Evolutionary conservation across 2,888 invertebrate species (phyloP), one percentile per base, ranked within the genome.

Genomic region (Alentia gelatinosa): DNA sequence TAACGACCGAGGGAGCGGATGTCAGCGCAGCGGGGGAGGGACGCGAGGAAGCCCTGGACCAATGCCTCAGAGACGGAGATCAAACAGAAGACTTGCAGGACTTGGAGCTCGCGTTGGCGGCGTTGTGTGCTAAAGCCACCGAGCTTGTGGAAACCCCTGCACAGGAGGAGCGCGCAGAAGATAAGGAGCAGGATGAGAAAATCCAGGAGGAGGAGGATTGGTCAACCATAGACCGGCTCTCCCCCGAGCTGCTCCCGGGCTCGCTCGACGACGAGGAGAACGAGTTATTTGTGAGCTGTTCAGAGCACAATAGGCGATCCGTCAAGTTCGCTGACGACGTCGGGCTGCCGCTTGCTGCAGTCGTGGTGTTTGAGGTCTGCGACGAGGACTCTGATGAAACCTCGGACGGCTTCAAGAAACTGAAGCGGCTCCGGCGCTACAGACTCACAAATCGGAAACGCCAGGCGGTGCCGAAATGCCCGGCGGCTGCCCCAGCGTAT

Each of bases 271-370:
- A 19, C 47, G 7, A 19, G 9, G 47, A 47, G 9, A 19, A 47
- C n/a, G n/a, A 19, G 9, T 9, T 47, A 9, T 9, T 12, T 74
- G 74, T 30, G 7, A 33, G 26, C 74, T 33, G 26, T 26, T 33
- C 74, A 7, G 15, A 3, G n/a, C 5, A 33, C 37, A 35, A 15
- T 0, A 35, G 39, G 1, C 12, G 79, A 39, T n/a, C 12, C 9
- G 79, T 79, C 4, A 79, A 79, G 39, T 79, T 79, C 39, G 79
- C 79, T 26, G 79, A 79, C 39, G 79, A 79, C 79, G 1, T 37
- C 23, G 79, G 79, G 3, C 79, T 79, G 1, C 79, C 79, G 0
- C 79, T 79, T 35, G n/a, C 79, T 0, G 79, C 35, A 15, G 39
- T 79, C 15, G 3, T 79, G 4, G 37, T 37, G 4, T 79, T 37